Evolutionary conservation across 92 coral and sea anemone species (phyloP), one percentile per base, ranked within the genome.

Genomic region (Palythoa grandis): DNA sequence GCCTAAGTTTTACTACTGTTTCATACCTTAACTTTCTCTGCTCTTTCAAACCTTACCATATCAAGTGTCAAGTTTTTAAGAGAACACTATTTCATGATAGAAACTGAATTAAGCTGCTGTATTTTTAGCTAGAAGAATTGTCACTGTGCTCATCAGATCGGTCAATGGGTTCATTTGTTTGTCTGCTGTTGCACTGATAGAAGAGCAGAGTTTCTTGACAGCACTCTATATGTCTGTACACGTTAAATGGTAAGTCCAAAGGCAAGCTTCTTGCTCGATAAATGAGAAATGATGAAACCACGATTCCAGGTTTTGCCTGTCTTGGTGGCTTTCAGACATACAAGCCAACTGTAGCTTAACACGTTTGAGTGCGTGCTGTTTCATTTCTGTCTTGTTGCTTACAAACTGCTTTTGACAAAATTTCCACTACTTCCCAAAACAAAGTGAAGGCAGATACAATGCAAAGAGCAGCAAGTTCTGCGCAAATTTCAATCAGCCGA

Each of bases 271-370:
- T 72, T 72, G n/a, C 77, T 38, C 39, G 52, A 7, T 72, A 11
- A 72, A 72, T 72, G 77, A 72, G 10, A 72, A 72, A 16, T 72
- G 25, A n/a, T 72, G 77, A 57, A 72, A 72, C 77, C 77, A 72
- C 12, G 23, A 72, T 72, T 72, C 77, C 77, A 72, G 77, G 25
- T 72, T 16, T 40, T 16, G 77, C 11, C 77, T 72, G 77, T 72
- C 25, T 72, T 72, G 77, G 11, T 72, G 77, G 77, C 23, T 72
- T 14, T 40, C 77, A 72, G 24, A 72, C 53, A 72, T n/a, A 11
- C 24, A 72, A 39, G 77, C 77, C 77, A 72, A 72, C 40, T 40
- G 77, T 40, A 76, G 65, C 80, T 76, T 76, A 23, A 76, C 65
- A 23, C 80, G 80, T 11, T 66, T 66, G 22, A 76, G 80, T 52